A percentile compares a stretch with the other conserved stretches of the same genome.
Conservation (phyloP, 2,113 vertebrate species). For the Hippoglossus stenolepis region DNA sequence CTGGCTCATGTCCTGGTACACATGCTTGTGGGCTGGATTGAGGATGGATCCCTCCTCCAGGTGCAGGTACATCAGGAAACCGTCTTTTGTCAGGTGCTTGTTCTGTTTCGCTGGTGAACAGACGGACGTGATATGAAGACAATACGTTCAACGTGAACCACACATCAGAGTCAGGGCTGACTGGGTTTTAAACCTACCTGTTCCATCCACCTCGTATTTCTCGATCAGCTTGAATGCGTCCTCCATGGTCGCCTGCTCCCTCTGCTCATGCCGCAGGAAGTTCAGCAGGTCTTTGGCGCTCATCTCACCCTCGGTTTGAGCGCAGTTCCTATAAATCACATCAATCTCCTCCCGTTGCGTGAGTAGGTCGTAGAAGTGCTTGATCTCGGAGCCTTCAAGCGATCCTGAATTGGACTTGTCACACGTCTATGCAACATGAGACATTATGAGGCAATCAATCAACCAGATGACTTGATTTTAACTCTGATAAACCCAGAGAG, state of each 20-base stretch:
- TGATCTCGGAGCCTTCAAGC: slow-evolving; percentile 93
- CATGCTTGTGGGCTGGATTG: slow-evolving; percentile 81
- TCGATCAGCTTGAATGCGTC: slow-evolving; percentile 88
- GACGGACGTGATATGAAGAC: not conserved
- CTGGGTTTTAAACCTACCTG: slow-evolving; percentile 74
- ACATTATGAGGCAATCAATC: not conserved
- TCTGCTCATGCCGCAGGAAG: slow-evolving; percentile 87
- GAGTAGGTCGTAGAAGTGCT: slow-evolving; percentile 91
- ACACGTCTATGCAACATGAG: slow-evolving; percentile 84
- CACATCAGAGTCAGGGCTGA: too few relatives aligned
- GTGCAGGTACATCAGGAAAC: slow-evolving; percentile 92
- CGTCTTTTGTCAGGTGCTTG: slow-evolving; percentile 90
- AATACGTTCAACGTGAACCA: not conserved
- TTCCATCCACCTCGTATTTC: slow-evolving; percentile 87
- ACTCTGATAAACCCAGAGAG: not conserved
- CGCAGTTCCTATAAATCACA: slow-evolving; percentile 82
- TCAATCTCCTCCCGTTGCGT: slow-evolving; percentile 90
- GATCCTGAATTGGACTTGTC: slow-evolving; percentile 89
- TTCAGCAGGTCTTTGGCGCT: slow-evolving; percentile 82
- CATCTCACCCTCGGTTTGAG: slow-evolving; percentile 78
- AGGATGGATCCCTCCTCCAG: slow-evolving; percentile 87
- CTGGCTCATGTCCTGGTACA: slow-evolving; percentile 96
- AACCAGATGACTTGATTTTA: not conserved
- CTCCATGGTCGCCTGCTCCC: slow-evolving; percentile 77
- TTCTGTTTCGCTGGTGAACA: slow-evolving; percentile 85